phyloP scores from a whole-genome alignment of 2,888 invertebrate genomes.

The Synanthedon formicaeformis region DNA sequence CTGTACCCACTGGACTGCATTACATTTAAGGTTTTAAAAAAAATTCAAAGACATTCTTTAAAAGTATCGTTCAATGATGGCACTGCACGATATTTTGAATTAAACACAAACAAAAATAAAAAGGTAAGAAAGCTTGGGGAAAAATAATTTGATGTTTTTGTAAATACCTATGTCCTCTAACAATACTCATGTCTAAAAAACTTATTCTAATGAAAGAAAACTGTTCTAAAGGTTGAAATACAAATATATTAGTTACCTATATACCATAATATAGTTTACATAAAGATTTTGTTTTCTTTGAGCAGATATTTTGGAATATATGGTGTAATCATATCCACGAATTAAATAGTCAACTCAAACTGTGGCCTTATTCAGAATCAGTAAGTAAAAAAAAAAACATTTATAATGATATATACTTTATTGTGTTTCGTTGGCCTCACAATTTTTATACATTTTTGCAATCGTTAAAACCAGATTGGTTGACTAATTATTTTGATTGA shows the following conservation, averaged over 20 bases:
- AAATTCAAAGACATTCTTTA: conserved; percentile 68
- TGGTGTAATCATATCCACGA: conserved; percentile 69
- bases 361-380: conserved; percentile 6
- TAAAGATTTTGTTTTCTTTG: not conserved
- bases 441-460: no score
- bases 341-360: conserved; percentile 21
- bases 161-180: not conserved
- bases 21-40: conserved; percentile 64
- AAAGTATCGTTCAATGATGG: conserved; percentile 68
- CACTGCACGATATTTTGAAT: conserved; percentile 73
- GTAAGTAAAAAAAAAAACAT: not conserved
- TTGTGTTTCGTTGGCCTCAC: no score
- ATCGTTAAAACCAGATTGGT: no score
- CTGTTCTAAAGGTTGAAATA: not conserved
- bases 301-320: conserved; percentile 70
- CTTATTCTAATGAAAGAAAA: not conserved
- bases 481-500: no score
- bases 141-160: not conserved
- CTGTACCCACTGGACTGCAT: conserved; percentile 14
- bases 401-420: no score
- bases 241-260: no score
- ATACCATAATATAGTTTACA: not conserved
- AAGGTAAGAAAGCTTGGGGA: conserved; percentile 39
- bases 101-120: conserved; percentile 68
- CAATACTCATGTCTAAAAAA: not conserved